Percentiles rank a stretch among this genome's conserved stretches.
Conservation (phyloP, 2,113 vertebrate genomes). For the Megaceryle maxima region DNA sequence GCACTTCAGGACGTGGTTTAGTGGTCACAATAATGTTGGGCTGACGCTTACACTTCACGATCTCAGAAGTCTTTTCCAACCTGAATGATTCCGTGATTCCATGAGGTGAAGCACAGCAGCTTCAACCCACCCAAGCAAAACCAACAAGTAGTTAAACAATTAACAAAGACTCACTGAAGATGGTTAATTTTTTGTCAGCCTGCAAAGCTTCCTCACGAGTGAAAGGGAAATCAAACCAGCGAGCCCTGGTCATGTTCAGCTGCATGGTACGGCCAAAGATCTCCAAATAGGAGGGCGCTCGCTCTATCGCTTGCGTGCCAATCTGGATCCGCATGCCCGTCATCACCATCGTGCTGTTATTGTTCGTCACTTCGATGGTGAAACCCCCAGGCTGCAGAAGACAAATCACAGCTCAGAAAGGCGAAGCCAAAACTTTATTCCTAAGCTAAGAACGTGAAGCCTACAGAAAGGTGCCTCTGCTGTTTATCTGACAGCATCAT, state of each 20-base stretch:
- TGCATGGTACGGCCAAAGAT: conserved; percentile 98
- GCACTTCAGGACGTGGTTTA: too few species aligned
- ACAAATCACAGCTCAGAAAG: background rate
- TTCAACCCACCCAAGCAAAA: background rate
- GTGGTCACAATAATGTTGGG: too few species aligned
- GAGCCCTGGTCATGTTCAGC: conserved; percentile 93
- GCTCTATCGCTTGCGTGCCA: conserved; percentile 93
- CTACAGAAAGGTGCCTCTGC: background rate
- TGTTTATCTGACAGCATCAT: background rate
- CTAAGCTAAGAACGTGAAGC: background rate
- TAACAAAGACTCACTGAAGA: conserved; percentile 86
- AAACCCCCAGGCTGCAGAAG: conserved; percentile 90
- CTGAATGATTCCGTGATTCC: too few species aligned
- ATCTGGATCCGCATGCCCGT: conserved; percentile 97
- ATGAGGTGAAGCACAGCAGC: background rate
- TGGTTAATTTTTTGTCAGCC: conserved; percentile 95
- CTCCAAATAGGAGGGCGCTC: conserved; percentile 93
- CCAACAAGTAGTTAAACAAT: background rate
- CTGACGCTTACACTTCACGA: too few species aligned
- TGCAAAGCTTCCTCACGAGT: conserved; percentile 96
- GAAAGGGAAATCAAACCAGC: conserved; percentile 98
- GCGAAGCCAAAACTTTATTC: background rate
- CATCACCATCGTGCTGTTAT: conserved; percentile 98
- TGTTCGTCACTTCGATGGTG: conserved; percentile 93
- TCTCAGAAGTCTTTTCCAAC: too few species aligned